These are phyloP conservation scores for Tachuris rubrigastra DNA, from an alignment of 2,113 vertebrate genomes.

Conservation along the genomic window DNA sequence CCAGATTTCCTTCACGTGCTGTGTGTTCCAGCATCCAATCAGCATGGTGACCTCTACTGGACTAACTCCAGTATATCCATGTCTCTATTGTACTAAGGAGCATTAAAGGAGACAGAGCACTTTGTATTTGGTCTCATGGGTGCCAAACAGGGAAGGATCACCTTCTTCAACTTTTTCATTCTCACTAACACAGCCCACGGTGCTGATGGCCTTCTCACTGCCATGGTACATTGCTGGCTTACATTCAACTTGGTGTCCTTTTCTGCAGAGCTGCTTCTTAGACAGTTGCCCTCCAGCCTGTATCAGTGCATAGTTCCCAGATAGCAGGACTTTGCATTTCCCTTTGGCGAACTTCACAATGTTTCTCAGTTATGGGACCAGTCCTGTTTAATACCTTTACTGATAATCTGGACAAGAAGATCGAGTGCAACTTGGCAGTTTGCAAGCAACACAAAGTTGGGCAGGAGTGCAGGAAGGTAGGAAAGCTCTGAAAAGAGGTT, in stretches of 20 bases:
- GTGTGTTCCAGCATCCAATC: background rate
- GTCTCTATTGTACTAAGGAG: background rate
- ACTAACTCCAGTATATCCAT: background rate
- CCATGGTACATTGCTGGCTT: background rate
- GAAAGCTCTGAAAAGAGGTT: background rate
- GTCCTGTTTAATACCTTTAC: background rate
- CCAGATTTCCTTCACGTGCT: background rate
- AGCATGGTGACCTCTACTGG: background rate
- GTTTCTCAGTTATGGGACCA: background rate
- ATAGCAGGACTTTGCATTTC: background rate
- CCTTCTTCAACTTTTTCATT: background rate
- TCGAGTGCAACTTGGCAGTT: background rate
- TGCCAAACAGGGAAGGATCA: background rate
- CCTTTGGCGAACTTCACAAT: background rate
- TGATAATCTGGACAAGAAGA: background rate
- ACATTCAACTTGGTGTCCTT: fast-evolving
- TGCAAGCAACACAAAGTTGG: background rate
- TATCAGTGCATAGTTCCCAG: background rate
- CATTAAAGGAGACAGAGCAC: background rate
- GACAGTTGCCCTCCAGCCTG: background rate
- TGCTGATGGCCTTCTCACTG: background rate
- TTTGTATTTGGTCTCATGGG: background rate
- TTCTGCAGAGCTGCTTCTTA: background rate
- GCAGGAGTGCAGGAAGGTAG: background rate
- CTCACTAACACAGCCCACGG: background rate